Conservation (phyloP, 35 echinoderm and acorn worm genomes). For the Lytechinus variegatus region DNA sequence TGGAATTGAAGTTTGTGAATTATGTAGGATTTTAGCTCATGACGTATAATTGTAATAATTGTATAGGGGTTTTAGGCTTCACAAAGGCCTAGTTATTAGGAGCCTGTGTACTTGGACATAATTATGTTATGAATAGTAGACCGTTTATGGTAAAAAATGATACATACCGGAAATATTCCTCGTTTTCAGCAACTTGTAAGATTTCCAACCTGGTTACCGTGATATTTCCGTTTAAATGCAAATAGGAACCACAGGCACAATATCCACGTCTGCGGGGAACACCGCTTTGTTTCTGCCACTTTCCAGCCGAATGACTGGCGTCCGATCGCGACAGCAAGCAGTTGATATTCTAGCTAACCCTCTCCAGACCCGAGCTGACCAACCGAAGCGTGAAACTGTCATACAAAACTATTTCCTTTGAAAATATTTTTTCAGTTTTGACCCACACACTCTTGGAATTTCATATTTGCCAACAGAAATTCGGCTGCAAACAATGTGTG, state of each 20-base stretch:
- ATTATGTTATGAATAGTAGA: too few species aligned
- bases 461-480: conserved; percentile 1
- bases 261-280: neutral
- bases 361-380: neutral
- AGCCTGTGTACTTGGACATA: too few species aligned
- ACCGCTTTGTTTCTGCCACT: neutral
- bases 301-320: neutral
- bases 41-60: too few species aligned
- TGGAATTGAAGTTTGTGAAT: too few species aligned
- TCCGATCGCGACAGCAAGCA: neutral
- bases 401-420: conserved; percentile 6
- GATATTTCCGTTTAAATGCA: conserved; percentile 2
- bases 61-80: too few species aligned
- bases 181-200: neutral
- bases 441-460: neutral
- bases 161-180: neutral
- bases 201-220: neutral
- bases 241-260: neutral
- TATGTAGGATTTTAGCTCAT: too few species aligned
- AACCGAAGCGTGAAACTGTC: neutral
- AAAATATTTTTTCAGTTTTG: neutral
- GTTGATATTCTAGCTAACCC: neutral
- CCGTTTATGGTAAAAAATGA: neutral
- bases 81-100: too few species aligned
- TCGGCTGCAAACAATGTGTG: neutral